Percentiles rank a stretch among this genome's conserved stretches.
Evolutionary conservation across 2,797 vertebrate species (phyloP).

Genomic region (Huso huso): DNA sequence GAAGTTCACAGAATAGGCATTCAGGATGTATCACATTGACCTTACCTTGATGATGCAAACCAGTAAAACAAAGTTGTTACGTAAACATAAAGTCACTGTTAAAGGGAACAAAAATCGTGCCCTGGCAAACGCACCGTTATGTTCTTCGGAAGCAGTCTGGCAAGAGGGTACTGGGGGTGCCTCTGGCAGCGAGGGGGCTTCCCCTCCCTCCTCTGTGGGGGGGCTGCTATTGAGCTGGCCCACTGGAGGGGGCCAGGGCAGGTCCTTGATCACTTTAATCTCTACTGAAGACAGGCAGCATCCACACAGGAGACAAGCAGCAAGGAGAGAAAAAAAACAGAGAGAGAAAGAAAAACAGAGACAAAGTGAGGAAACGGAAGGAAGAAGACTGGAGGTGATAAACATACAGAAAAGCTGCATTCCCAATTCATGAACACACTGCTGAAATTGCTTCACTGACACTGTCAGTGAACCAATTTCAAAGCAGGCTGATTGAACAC

Average conservation of each 20-base stretch:
- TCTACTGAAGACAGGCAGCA: constrained; percentile 75
- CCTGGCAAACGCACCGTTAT: constrained; percentile 80
- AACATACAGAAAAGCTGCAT: constrained; percentile 9
- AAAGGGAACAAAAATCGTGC: constrained; percentile 5
- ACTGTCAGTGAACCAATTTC: no score
- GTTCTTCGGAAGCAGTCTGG: constrained; percentile 73
- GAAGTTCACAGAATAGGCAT: no score
- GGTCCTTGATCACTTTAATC: constrained; percentile 98
- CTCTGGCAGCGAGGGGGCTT: constrained; percentile 58
- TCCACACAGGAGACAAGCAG: constrained; percentile 13
- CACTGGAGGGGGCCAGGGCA: constrained; percentile 95
- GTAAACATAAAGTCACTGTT: no score
- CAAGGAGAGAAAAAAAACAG: constrained; percentile 23
- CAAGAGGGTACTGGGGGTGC: constrained; percentile 29
- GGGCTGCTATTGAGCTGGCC: constrained; percentile 86
- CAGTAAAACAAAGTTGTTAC: no score
- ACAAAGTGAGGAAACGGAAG: constrained; percentile 33
- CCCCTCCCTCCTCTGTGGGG: constrained; percentile 68
- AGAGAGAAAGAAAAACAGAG: constrained; percentile 20
- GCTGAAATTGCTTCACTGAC: no score
- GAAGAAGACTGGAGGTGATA: constrained; percentile 20
- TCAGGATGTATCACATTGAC: no score
- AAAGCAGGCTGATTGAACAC: no score
- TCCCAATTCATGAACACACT: no score
- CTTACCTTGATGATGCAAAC: no score